Conservation (phyloP, 2,888 invertebrate species). For the Mellilla xanthometata region DNA sequence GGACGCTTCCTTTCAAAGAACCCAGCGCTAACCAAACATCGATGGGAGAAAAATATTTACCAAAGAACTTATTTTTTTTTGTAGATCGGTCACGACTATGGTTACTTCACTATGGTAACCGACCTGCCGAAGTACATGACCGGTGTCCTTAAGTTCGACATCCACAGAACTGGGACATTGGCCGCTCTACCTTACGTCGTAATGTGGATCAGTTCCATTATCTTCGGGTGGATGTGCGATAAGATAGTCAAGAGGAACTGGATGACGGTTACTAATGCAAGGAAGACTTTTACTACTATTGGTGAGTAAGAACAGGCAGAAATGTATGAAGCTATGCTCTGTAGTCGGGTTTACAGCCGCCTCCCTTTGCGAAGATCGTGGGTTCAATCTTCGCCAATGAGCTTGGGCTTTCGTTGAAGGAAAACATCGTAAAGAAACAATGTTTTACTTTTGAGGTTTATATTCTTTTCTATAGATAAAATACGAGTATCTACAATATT, state of each 20-base stretch:
- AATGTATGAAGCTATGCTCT: too few species aligned
- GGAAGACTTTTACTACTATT: constrained; percentile 86
- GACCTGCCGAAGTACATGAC: constrained; percentile 88
- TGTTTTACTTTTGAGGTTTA: too few species aligned
- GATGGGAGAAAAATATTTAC: constrained; percentile 17
- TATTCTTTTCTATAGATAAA: too few species aligned
- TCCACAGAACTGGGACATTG: constrained; percentile 84
- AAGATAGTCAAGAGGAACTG: constrained; percentile 84
- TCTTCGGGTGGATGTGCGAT: constrained; percentile 87
- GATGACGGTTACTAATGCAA: constrained; percentile 80
- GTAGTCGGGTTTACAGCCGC: too few species aligned
- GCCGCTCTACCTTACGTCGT: constrained; percentile 86
- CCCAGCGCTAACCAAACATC: constrained; percentile 2
- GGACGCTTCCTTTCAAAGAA: constrained; percentile 13
- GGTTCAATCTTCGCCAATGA: too few species aligned
- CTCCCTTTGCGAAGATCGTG: too few species aligned
- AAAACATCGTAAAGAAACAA: too few species aligned
- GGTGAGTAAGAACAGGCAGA: constrained; percentile 64
- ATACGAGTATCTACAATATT: too few species aligned
- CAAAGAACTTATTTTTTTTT: constrained; percentile 2
- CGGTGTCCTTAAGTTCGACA: constrained; percentile 85
- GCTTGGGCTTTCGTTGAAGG: too few species aligned
- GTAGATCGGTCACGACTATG: constrained; percentile 86
- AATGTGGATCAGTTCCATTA: constrained; percentile 86
- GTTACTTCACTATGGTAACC: constrained; percentile 87